These are phyloP conservation scores for Cyphomyrus discorhynchus DNA, from an alignment of 2,113 vertebrate genomes.

Conservation along the genomic window DNA sequence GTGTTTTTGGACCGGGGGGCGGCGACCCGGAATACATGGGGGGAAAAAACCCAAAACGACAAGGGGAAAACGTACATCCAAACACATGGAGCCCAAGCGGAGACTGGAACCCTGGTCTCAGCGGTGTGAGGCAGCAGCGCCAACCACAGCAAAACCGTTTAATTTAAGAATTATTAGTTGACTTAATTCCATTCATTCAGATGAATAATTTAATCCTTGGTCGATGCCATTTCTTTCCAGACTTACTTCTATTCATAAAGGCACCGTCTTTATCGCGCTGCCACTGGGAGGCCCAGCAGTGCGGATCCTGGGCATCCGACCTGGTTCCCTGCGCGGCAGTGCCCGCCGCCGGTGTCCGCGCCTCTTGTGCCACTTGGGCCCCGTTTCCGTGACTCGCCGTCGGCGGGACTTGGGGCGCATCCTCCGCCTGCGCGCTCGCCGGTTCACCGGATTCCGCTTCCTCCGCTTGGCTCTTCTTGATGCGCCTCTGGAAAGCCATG, in stretches of 20 bases:
- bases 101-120: not conserved
- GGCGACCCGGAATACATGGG: not conserved
- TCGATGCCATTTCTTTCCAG: not conserved
- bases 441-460: not conserved
- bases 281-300: not conserved
- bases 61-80: not conserved
- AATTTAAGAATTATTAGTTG: not conserved
- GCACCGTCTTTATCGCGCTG: not conserved
- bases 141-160: not conserved
- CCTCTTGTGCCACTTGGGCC: not conserved
- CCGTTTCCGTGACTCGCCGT: not conserved
- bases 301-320: not conserved
- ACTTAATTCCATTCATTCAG: not conserved
- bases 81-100: not conserved
- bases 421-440: not conserved
- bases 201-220: not conserved
- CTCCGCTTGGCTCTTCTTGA: slow-evolving; percentile 42
- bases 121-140: not conserved
- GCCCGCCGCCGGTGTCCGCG: not conserved
- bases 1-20: not conserved
- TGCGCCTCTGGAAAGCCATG: slow-evolving; percentile 62
- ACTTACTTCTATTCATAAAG: not conserved
- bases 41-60: no score
- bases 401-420: not conserved
- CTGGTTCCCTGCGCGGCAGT: not conserved